Evolutionary conservation across 2,113 vertebrate genomes (phyloP).

Genomic region (Oryzias celebensis): DNA sequence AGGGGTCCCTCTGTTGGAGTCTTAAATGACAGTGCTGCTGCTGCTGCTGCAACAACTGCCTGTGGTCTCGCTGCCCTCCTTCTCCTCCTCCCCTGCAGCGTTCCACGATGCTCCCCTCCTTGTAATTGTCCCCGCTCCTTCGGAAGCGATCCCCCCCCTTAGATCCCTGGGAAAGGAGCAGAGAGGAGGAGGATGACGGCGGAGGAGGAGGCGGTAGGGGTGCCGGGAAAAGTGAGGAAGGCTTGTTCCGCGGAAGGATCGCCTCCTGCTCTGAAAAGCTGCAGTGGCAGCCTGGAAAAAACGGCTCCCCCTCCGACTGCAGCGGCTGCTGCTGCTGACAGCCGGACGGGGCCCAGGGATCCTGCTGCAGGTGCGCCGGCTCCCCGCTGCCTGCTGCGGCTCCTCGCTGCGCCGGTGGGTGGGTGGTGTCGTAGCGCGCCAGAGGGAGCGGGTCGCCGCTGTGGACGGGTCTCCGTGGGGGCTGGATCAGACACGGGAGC

Average conservation of each 20-base stretch:
- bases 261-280: slow-evolving; percentile 70
- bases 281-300: slow-evolving; percentile 75
- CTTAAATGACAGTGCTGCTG: slow-evolving; percentile 70
- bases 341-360: slow-evolving; percentile 71
- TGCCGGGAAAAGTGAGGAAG: slow-evolving; percentile 69
- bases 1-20: slow-evolving; percentile 74
- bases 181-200: slow-evolving; percentile 61
- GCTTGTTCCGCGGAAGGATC: slow-evolving; percentile 64
- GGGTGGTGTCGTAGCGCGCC: slow-evolving; percentile 61
- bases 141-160: slow-evolving; percentile 62
- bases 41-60: slow-evolving; percentile 71
- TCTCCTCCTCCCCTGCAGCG: slow-evolving; percentile 74
- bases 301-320: slow-evolving; percentile 60
- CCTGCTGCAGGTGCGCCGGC: slow-evolving; percentile 65
- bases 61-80: slow-evolving; percentile 73
- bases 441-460: slow-evolving; percentile 67
- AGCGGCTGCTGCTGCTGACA: slow-evolving; percentile 59
- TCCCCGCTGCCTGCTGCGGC: slow-evolving; percentile 43
- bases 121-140: slow-evolving; percentile 73
- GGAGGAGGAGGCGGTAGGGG: slow-evolving; percentile 67
- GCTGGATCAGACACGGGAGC: slow-evolving; percentile 74
- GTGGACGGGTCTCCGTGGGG: slow-evolving; percentile 62
- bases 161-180: slow-evolving; percentile 62
- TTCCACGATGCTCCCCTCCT: slow-evolving; percentile 72
- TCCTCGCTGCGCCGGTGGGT: slow-evolving; percentile 56